Evolutionary conservation across 2,113 vertebrate genomes (phyloP), one percentile per base, ranked within the genome.

Genomic region (Pungitius pungitius): DNA sequence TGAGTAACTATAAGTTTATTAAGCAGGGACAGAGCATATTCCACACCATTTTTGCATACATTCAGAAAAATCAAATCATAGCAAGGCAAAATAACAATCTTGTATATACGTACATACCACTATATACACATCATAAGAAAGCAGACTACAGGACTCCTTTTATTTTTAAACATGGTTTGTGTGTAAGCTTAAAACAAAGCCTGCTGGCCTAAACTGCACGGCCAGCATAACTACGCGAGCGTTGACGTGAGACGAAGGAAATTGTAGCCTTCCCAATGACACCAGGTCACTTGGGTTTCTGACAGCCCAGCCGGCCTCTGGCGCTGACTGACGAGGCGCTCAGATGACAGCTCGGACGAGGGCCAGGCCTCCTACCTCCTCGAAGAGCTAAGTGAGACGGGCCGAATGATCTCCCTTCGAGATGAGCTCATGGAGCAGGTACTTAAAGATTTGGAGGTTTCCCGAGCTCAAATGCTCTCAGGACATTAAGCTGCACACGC

Each of bases 271-370:
- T 55, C 43, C 51, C 49, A 73, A 49, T 73, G 52, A 71, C 76
- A 77, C 27, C 18, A 9, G 69, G 74, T 77, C 65, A 75, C 33
- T 63, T 61, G 24, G 55, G 64, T 86, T 81, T 77, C 55, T 68
- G 64, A 75, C 58, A 75, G 68, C 30, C 39, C 18, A 24, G 13
- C 62, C 39, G 8, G 37, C 51, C 64, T 64, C 37, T 51, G 49
- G 65, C 47, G 2, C 63, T 63, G 65, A 75, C 33, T 7, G 85
- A 86, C 56, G 26, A 69, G 45, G 62, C 40, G 30, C 75, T 85
- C 73, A 2, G 73, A 52, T 69, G 63, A 84, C 73, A 69, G 58
- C 33, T 49, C 20, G 57, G 43, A 33, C 8, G 0, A 37, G 14
- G 4, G 58, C 43, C 63, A 68, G 49, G 54, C 15, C 8, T 17